Evolutionary conservation across 2,113 vertebrate species (phyloP).

Genomic region (Caranx ignobilis): DNA sequence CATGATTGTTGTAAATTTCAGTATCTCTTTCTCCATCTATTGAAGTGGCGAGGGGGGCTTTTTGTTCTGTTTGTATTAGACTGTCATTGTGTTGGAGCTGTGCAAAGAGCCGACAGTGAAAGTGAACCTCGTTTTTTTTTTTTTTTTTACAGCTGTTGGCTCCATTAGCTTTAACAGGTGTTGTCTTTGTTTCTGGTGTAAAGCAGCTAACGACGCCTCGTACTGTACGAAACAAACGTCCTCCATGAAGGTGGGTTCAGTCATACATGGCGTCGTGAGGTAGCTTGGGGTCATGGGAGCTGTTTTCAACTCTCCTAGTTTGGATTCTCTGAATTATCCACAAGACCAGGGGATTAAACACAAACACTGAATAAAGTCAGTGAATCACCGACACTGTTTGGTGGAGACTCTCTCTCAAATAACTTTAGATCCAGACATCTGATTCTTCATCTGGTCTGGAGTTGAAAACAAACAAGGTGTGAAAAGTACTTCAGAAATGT

Average conservation of each 20-base stretch:
- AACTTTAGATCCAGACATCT: too few relatives aligned
- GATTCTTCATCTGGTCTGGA: too few relatives aligned
- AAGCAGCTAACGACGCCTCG: neutral
- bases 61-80: conserved; percentile 2
- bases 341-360: too few relatives aligned
- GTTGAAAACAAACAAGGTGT: too few relatives aligned
- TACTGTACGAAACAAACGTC: neutral
- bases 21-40: neutral
- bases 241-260: neutral
- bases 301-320: too few relatives aligned
- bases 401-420: too few relatives aligned
- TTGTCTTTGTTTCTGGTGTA: neutral
- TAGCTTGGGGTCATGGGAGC: too few relatives aligned
- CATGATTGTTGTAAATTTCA: neutral
- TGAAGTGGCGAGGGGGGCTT: neutral
- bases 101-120: conserved; percentile 6
- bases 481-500: too few relatives aligned
- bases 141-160: neutral
- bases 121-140: neutral
- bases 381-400: too few relatives aligned
- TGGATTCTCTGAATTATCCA: too few relatives aligned
- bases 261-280: too few relatives aligned
- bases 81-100: neutral
- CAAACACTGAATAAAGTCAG: too few relatives aligned
- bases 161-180: neutral